These are phyloP conservation scores for Eupithecia subumbrata DNA, from an alignment of 2,888 invertebrate genomes.

Conservation along the genomic window DNA sequence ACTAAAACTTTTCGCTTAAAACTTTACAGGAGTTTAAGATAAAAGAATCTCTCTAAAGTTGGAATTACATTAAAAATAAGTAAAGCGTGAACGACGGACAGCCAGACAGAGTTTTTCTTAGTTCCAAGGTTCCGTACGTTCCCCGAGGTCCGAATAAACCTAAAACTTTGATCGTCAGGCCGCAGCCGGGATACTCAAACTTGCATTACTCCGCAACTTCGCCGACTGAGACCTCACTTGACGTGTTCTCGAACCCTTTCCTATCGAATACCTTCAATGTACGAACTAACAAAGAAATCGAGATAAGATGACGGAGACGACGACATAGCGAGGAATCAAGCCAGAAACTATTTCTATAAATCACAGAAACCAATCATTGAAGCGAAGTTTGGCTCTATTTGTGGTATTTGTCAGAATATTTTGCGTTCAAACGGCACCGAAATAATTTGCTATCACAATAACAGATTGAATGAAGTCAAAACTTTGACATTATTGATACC, in stretches of 20 bases:
- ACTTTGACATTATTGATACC: not conserved
- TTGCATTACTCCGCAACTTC: not conserved
- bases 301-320: not conserved
- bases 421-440: not conserved
- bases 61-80: not conserved
- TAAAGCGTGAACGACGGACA: not conserved
- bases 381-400: not conserved
- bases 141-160: slow-evolving; percentile 1
- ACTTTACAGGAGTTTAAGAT: not conserved
- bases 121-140: not conserved
- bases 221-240: not conserved
- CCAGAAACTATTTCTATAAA: not conserved
- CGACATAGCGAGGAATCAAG: not conserved
- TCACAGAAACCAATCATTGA: not conserved
- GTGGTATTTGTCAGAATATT: not conserved
- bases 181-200: not conserved
- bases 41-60: not conserved
- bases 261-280: not conserved
- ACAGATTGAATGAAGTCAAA: no score
- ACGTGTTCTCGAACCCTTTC: not conserved
- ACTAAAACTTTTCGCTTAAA: not conserved
- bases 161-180: not conserved
- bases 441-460: not conserved
- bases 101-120: not conserved
- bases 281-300: slow-evolving; percentile 2